Evolutionary conservation across 2,888 invertebrate genomes (phyloP).

Genomic region (Hemicrepidius hirtus): DNA sequence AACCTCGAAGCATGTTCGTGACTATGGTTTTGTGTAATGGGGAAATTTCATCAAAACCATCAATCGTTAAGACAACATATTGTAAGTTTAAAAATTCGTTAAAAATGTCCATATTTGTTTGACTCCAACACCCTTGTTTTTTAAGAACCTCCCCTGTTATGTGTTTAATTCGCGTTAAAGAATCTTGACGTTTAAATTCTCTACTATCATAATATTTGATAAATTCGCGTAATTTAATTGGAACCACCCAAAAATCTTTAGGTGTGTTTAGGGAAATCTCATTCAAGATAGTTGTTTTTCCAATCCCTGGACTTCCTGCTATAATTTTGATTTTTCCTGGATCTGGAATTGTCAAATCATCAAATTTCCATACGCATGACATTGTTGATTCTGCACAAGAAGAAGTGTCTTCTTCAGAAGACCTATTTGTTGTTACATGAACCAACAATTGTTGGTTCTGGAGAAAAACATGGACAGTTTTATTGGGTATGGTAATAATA

Average conservation of each 20-base stretch:
- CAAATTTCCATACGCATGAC: too few species aligned
- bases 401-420: slow-evolving; percentile 15
- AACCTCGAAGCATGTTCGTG: neutral
- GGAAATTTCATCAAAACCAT: slow-evolving; percentile 32
- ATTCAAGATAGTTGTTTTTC: slow-evolving; percentile 27
- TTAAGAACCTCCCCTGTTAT: neutral
- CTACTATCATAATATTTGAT: slow-evolving; percentile 7
- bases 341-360: too few species aligned
- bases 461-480: slow-evolving; percentile 10
- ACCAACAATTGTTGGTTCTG: slow-evolving; percentile 6
- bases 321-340: neutral
- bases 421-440: too few species aligned
- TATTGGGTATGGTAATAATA: neutral
- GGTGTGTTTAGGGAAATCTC: neutral
- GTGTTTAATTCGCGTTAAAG: neutral
- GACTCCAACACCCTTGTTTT: neutral
- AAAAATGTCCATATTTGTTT: neutral
- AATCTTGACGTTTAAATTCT: neutral
- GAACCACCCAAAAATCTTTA: slow-evolving; percentile 3
- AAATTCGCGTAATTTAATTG: slow-evolving; percentile 13
- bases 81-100: too few species aligned
- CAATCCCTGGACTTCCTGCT: slow-evolving; percentile 31
- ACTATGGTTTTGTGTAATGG: neutral
- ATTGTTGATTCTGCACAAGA: too few species aligned
- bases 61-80: neutral